Percentiles rank a stretch among this genome's conserved stretches.
phyloP scores from a whole-genome alignment of 2,113 vertebrate species.

The Cyanistes caeruleus region DNA sequence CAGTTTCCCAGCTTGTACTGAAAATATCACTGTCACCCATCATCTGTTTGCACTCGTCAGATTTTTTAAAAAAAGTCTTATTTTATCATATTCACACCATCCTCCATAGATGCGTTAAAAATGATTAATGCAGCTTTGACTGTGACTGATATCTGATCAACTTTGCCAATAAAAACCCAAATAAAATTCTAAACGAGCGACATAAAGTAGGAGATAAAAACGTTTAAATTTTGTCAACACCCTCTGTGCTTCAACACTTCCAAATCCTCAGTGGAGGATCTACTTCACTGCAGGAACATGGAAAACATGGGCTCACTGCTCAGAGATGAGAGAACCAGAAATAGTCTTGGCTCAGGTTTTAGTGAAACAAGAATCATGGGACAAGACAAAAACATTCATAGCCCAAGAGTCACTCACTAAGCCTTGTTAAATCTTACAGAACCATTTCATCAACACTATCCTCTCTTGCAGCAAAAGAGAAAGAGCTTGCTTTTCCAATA shows the following conservation, averaged over 20 bases:
- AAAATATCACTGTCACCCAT: constrained; percentile 83
- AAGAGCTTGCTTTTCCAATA: neutral
- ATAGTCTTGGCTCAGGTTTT: constrained; percentile 7
- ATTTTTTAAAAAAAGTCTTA: constrained; percentile 76
- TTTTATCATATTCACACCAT: constrained; percentile 81
- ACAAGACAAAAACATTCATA: constrained; percentile 1
- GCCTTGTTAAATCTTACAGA: neutral
- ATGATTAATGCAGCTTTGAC: constrained; percentile 77
- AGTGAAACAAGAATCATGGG: neutral
- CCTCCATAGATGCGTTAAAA: constrained; percentile 77
- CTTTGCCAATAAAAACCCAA: constrained; percentile 65
- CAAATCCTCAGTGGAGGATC: neutral
- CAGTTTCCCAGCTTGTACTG: constrained; percentile 80
- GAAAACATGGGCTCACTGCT: neutral
- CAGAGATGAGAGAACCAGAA: constrained; percentile 15
- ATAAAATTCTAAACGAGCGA: constrained; percentile 40
- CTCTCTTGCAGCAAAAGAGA: neutral
- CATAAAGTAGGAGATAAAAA: constrained; percentile 46
- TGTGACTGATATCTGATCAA: constrained; percentile 74
- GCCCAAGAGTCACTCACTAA: neutral
- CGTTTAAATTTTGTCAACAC: constrained; percentile 47
- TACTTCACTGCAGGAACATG: neutral
- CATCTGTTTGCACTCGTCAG: constrained; percentile 81
- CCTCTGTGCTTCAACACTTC: constrained; percentile 22
- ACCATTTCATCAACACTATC: neutral